Evolutionary conservation across 2,888 invertebrate genomes (phyloP), one percentile per base, ranked within the genome.

Genomic region (Schrankia costaestrigalis): DNA sequence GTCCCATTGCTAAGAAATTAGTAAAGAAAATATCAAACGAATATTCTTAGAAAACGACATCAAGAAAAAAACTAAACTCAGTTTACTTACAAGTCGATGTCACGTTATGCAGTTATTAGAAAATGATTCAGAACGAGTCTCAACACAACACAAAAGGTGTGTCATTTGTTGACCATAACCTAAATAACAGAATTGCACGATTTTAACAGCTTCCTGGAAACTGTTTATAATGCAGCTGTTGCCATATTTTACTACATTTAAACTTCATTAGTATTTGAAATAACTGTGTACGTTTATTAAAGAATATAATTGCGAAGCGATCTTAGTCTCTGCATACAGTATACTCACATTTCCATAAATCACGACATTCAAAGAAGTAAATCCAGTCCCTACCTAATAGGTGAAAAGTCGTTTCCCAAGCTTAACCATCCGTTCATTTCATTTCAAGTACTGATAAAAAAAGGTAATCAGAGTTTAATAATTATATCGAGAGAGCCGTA

Each of bases 401-500:
- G n/a, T n/a, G n/a, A n/a, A n/a, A n/a, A n/a, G n/a, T n/a, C n/a
- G n/a, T n/a, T n/a, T n/a, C n/a, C n/a, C n/a, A n/a, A n/a, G n/a
- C n/a, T n/a, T n/a, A n/a, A n/a, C n/a, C n/a, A n/a, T n/a, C n/a
- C n/a, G n/a, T 45, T 21, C 21, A 24, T 48, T 52, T 34, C 49
- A 50, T 55, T 46, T 50, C 42, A 56, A 56, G 56, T 48, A 54
- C 41, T 45, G 13, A 38, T 26, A 54, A 49, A 64, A 63, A 65
- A 68, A 67, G 54, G 42, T 26, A 46, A 41, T 48, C 41, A 24
- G 35, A 50, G 52, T 44, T 55, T 60, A 51, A 56, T 57, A 63
- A 68, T 68, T 61, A 59, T 64, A 47, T 51, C 47, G 36, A 31
- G 31, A 41, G 55, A 55, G 43, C n/a, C 52, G 57, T 68, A 62